Evolutionary conservation across 2,797 vertebrate species (phyloP), one percentile per base, ranked within the genome.

Genomic region (Gouania willdenowi): DNA sequence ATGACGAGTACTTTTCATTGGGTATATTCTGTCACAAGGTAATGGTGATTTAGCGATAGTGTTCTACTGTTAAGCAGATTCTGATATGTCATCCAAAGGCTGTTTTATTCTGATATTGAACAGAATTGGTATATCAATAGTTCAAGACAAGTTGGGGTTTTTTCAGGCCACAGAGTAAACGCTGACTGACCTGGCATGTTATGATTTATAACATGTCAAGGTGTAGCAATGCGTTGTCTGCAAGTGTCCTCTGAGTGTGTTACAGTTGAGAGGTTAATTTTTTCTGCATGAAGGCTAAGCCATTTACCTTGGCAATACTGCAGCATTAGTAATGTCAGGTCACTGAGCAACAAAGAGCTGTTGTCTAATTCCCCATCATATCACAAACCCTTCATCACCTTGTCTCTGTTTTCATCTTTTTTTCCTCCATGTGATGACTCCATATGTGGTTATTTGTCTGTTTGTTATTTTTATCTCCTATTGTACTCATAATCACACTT

Each of bases 381-480:
- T 42, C 11, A 42, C 13, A 60, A n/a, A n/a, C n/a, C n/a, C 41
- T 54, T 46, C 11, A 20, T 15, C 26, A 44, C 37, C 5, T 27
- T 19, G 3, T 12, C 30, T 18, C 25, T 32, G 8, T 41, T 50
- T 39, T 41, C 20, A 41, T 43, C 11, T 52, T 12, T 42, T n/a
- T n/a, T n/a, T n/a, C n/a, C n/a, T n/a, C n/a, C n/a, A n/a, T n/a
- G n/a, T n/a, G n/a, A n/a, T n/a, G n/a, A n/a, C 5, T 45, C 15
- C 28, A 57, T 28, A 37, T 28, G 14, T 8, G 39, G 38, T 54
- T 46, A 9, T 60, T 59, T 62, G 12, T 63, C 31, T 33, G 5
- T 18, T 51, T 63, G 26, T 23, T 20, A 40, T 51, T 60, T 5
- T 35, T 58, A 49, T 42, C 45, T 52, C 46, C 36, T 32, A 31